Evolutionary conservation across 2,888 invertebrate species (phyloP), one percentile per base, ranked within the genome.

Genomic region (Azorinus chamasolen): DNA sequence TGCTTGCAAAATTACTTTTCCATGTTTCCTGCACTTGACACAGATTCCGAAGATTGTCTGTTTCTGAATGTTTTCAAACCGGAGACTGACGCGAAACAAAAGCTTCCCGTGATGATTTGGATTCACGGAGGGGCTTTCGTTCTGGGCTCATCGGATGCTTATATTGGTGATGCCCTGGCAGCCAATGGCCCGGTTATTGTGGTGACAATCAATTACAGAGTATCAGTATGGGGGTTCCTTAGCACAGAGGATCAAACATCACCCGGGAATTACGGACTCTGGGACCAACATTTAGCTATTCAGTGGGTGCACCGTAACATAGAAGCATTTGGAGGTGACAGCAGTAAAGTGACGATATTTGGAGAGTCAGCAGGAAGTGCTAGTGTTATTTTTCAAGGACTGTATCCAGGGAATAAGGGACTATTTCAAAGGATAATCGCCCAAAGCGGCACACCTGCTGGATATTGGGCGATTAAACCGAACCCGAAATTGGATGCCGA

Each of bases 331-430:
- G 91, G 91, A 24, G 97, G 97, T 6, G 97, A 97, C 93, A 96
- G 97, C 22, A 95, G 96, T 87, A 97, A 97, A 91, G 95, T 98
- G 54, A 98, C 98, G 96, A 94, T 98, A 59, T 98, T 98, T 92
- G 98, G 98, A n/a, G 98, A 98, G 93, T 97, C 97, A 63, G 98
- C 98, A 39, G 98, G 98, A 5, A 98, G 97, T 1, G 97, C 97
- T 18, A 97, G 97, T 32, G 97, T 98, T 10, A 96, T 97, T 39
- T 91, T 94, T 18, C 94, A 94, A 84, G 86, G 94, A 50, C 95
- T 98, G 86, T 98, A 98, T 1, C 98, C 98, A 0, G 96, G 96
- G 46, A 97, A 97, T 83, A 95, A 95, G 84, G 96, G 97, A 1
- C 94, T 97, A 68, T 93, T 93, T 62, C 83, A 87, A 37, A 95